phyloP scores from a whole-genome alignment of 1,140 invertebrate species.

The Pseudomyrmex dendroicus region DNA sequence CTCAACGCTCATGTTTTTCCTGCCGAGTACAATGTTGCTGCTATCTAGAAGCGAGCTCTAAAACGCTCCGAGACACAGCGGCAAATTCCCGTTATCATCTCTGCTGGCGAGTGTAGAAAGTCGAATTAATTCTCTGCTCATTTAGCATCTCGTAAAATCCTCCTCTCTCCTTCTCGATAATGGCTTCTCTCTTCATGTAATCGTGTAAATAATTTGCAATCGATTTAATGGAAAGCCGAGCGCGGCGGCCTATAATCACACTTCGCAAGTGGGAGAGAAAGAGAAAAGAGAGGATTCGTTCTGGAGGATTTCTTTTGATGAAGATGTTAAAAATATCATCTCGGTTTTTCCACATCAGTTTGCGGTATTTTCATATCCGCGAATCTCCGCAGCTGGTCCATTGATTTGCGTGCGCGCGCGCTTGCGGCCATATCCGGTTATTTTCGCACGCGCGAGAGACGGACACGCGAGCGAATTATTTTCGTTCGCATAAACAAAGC shows the following conservation, averaged over 20 bases:
- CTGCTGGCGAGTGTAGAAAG: background rate
- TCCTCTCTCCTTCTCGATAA: background rate
- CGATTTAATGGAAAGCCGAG: constrained; percentile 30
- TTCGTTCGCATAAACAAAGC: constrained; percentile 83
- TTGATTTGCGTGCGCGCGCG: background rate
- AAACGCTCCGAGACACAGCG: background rate
- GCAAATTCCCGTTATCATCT: background rate
- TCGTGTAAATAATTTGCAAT: constrained; percentile 26
- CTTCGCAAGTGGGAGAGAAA: too few relatives aligned
- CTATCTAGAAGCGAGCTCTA: background rate
- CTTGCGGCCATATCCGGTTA: background rate
- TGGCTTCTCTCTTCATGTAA: too few relatives aligned
- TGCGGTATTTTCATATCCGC: background rate
- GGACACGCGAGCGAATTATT: constrained; percentile 78
- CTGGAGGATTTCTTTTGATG: too few relatives aligned
- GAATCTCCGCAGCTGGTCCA: too few relatives aligned
- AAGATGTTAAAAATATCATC: too few relatives aligned
- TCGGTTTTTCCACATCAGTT: background rate
- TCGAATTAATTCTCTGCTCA: background rate
- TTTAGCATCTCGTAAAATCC: background rate
- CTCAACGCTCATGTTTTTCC: background rate
- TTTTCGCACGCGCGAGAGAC: constrained; percentile 23
- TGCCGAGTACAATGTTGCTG: background rate
- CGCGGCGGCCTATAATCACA: too few relatives aligned
- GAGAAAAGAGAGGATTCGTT: too few relatives aligned